A percentile compares a stretch with the other conserved stretches of the same genome.
These are phyloP conservation scores for Fabriciana adippe DNA, from an alignment of 2,888 invertebrate genomes.

Conservation along the genomic window DNA sequence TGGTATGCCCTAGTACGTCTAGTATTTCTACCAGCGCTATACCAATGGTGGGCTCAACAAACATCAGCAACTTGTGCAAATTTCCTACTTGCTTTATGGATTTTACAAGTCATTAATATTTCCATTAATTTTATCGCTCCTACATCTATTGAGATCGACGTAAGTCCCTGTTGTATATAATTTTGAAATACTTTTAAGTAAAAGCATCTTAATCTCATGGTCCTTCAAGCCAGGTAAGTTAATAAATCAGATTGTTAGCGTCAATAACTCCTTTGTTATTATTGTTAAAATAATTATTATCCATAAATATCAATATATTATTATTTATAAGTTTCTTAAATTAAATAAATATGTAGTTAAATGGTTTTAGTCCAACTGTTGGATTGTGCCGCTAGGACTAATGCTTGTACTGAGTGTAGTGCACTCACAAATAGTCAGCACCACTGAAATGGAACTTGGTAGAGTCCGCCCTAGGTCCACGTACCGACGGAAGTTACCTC, in stretches of 20 bases:
- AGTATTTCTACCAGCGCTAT: constrained; percentile 91
- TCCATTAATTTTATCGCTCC: constrained; percentile 78
- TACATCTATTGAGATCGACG: constrained; percentile 73
- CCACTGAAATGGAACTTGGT: constrained; percentile 75
- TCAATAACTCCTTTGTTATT: too few species aligned
- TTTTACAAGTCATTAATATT: constrained; percentile 86
- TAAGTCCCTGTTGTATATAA: constrained; percentile 52
- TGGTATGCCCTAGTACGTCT: constrained; percentile 91
- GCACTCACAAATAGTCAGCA: constrained; percentile 79
- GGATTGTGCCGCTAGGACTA: constrained; percentile 71
- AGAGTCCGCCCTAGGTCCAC: constrained; percentile 69
- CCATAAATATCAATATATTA: background rate
- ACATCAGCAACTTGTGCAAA: constrained; percentile 89
- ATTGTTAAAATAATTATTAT: too few species aligned
- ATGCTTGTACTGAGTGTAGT: constrained; percentile 75
- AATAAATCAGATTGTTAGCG: too few species aligned
- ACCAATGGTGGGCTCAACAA: constrained; percentile 95
- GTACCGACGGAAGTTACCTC: constrained; percentile 65
- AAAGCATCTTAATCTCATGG: too few species aligned
- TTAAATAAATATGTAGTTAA: background rate
- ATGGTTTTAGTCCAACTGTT: constrained; percentile 69
- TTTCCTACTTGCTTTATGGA: constrained; percentile 89
- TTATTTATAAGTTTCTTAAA: background rate
- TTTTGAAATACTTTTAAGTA: too few species aligned
- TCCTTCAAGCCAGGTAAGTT: too few species aligned